These are phyloP conservation scores for Noctua comes DNA, from an alignment of 2,888 invertebrate species.

Conservation along the genomic window DNA sequence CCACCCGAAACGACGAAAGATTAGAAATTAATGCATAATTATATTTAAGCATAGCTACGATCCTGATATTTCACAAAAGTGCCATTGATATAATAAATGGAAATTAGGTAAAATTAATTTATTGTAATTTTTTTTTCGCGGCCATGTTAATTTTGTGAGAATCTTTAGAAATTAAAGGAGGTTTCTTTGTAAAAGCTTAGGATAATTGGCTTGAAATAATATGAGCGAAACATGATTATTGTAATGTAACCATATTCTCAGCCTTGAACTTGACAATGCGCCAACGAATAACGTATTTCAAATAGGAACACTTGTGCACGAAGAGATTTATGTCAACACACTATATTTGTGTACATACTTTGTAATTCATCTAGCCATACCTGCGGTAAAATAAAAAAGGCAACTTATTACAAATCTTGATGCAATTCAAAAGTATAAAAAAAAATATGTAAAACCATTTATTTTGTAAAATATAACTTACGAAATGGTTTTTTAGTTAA, in stretches of 20 bases:
- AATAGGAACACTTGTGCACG: conserved; percentile 58
- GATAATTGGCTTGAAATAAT: conserved; percentile 58
- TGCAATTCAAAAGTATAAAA: not conserved
- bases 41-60: conserved; percentile 59
- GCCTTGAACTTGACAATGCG: conserved; percentile 83
- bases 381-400: not conserved
- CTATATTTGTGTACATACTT: conserved; percentile 20
- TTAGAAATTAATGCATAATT: conserved; percentile 43
- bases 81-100: conserved; percentile 61
- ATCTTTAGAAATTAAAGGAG: conserved; percentile 42
- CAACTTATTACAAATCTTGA: not conserved
- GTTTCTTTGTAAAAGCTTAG: conserved; percentile 50
- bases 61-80: conserved; percentile 67
- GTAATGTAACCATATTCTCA: conserved; percentile 54
- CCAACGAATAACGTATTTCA: conserved; percentile 75
- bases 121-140: conserved; percentile 33
- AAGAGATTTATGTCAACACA: not conserved
- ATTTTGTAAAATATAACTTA: not conserved
- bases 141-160: conserved; percentile 48
- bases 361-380: not conserved
- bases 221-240: conserved; percentile 61
- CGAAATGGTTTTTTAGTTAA: not conserved
- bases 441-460: not conserved
- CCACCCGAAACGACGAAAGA: conserved; percentile 45
- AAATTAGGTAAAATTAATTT: conserved; percentile 55